Evolutionary conservation across 2,797 vertebrate genomes (phyloP), one percentile per base, ranked within the genome.

Genomic region (Alcedo atthis): DNA sequence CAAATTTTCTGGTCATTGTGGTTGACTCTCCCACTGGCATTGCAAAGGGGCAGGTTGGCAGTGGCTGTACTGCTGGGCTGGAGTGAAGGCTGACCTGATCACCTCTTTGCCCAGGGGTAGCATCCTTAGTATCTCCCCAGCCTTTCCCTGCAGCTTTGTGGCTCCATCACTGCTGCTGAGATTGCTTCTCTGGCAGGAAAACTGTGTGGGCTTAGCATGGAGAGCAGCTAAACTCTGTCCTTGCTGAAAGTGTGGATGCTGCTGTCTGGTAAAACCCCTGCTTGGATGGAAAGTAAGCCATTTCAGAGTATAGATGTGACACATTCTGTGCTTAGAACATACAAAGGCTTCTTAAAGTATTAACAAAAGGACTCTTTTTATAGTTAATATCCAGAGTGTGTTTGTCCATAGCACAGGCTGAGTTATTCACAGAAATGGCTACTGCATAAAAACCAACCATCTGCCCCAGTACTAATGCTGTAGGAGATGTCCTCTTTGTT

Each of bases 21-120:
- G 32, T 45, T 83, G 49, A 57, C 21, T 70, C 32, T 89, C 20
- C 22, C 3, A 1, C 42, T 22, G 35, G 9, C 0, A 0, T 17
- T 45, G 19, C 21, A 17, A 30, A 66, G 32, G 33, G n/a, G 3
- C 20, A 15, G 11, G 40, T 10, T 80, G 84, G 55, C 35, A 61
- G 30, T 22, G 48, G 19, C 57, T 28, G 17, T 43, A 45, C 17
- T n/a, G 32, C 43, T 57, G 51, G 58, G 46, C 32, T 83, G 53
- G 21, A 69, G 26, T 45, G 64, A 28, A 12, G 2, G 6, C 37
- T 63, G 55, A 51, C 45, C 8, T 63, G 55, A 46, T 40, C 8
- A 1, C 24, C 26, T 43, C 69, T 90, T 85, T 8, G 1, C 25
- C 32, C 28, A 37, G 51, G 9, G 21, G 5, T 25, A 74, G 18